Evolutionary conservation across 2,888 invertebrate genomes (phyloP).

Genomic region (Melieria picta): DNA sequence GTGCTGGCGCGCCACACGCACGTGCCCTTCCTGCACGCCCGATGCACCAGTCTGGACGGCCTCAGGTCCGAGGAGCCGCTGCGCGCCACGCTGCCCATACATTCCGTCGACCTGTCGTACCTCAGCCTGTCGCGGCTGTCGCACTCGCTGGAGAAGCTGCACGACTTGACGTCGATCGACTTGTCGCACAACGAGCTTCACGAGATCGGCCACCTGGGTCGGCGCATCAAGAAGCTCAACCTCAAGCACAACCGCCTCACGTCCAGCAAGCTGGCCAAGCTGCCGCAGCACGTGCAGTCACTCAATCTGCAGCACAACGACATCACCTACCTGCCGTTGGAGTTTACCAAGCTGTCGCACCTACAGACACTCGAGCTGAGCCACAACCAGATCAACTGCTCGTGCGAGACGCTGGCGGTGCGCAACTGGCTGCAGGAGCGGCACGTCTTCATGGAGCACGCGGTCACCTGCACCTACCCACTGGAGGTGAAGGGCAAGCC

Average conservation of each 20-base stretch:
- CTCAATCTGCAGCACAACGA: constrained; percentile 74
- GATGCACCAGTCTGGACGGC: constrained; percentile 59
- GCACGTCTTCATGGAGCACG: constrained; percentile 69
- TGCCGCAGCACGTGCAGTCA: constrained; percentile 72
- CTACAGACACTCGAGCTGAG: constrained; percentile 74
- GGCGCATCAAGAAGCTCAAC: constrained; percentile 71
- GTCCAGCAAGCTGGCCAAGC: constrained; percentile 68
- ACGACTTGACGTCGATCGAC: constrained; percentile 72
- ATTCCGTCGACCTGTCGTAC: constrained; percentile 72
- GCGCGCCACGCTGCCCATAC: constrained; percentile 56
- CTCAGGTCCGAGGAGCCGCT: constrained; percentile 46
- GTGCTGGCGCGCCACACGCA: constrained; percentile 50
- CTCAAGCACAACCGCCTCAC: constrained; percentile 72
- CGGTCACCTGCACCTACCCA: constrained; percentile 70
- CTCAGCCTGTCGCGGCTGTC: constrained; percentile 70
- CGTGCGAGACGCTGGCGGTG: constrained; percentile 74
- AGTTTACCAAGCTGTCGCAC: constrained; percentile 67
- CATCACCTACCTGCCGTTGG: constrained; percentile 71
- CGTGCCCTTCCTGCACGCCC: constrained; percentile 58
- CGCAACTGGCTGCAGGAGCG: constrained; percentile 71
- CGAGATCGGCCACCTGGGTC: constrained; percentile 70
- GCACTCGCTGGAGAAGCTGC: constrained; percentile 70
- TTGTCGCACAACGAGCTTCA: constrained; percentile 73
- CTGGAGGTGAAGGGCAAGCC: constrained; percentile 67
- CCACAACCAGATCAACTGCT: constrained; percentile 77